These are phyloP conservation scores for Tribolium madens DNA, from an alignment of 1,140 invertebrate genomes.

Conservation along the genomic window DNA sequence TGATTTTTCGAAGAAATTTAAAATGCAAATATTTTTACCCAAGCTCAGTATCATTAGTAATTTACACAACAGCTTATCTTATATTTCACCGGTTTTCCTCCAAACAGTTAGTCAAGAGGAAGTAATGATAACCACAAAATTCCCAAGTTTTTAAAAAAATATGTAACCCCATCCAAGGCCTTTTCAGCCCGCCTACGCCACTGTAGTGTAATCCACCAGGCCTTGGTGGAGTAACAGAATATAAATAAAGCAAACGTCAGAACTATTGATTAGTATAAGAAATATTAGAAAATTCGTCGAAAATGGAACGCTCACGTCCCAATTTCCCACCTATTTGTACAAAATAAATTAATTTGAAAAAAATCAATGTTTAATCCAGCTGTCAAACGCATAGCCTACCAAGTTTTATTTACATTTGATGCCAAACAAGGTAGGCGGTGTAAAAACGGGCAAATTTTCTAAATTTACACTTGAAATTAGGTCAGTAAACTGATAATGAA, in stretches of 20 bases:
- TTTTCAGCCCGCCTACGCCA: conserved; percentile 40
- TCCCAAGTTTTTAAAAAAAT: conserved; percentile 37
- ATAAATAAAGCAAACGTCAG: conserved; percentile 58
- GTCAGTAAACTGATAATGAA: background rate
- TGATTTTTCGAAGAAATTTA: conserved; percentile 5
- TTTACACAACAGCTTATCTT: conserved; percentile 29
- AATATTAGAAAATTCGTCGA: background rate
- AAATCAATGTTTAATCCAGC: conserved; percentile 28
- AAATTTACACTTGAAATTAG: background rate
- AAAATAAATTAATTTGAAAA: conserved; percentile 10
- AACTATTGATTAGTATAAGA: conserved; percentile 58
- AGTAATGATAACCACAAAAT: conserved; percentile 23
- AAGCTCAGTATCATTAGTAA: background rate
- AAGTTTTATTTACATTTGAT: conserved; percentile 40
- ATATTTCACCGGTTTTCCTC: conserved; percentile 9
- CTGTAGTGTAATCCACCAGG: conserved; percentile 49
- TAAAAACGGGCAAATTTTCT: background rate
- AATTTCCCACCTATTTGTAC: background rate
- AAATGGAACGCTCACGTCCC: background rate
- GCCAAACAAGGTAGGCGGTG: background rate
- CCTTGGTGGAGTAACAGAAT: conserved; percentile 54
- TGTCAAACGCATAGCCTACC: conserved; percentile 34
- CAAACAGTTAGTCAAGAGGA: background rate
- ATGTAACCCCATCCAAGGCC: conserved; percentile 31
- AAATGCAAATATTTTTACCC: conserved; percentile 11